Evolutionary conservation across 2,113 vertebrate genomes (phyloP), one percentile per base, ranked within the genome.

Genomic region (Caranx melampygus): DNA sequence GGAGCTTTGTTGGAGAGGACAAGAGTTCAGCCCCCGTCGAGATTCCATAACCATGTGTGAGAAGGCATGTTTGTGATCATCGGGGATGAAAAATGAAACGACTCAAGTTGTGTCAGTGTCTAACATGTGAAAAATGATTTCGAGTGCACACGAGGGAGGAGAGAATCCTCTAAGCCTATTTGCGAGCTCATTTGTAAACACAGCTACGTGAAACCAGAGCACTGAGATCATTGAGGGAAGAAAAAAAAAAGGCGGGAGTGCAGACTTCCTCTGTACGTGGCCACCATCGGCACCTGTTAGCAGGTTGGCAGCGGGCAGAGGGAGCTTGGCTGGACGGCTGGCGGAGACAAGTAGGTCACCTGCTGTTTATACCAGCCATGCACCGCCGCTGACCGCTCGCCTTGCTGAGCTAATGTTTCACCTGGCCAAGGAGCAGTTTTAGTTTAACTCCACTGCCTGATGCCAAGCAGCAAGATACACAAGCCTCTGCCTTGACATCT

Each of bases 31-130:
- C 84, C 88, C 91, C 87, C 83, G 57, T 67, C 69, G 75, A 94
- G 80, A 94, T 94, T 95, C 93, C 88, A 88, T 40, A 58, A 81
- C 71, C 87, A 90, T 88, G 87, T 85, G 87, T 89, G 73, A 82
- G 49, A 69, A 75, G 76, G 35, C 68, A 60, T n/a, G 67, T 88
- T 81, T 49, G 51, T 61, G 66, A 71, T 52, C 51, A 63, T 7
- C 6, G 61, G 8, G 20, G 40, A 18, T 26, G 14, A 61, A 45
- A 73, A 52, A 75, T 35, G 18, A 85, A 72, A 67, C 21, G n/a
- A 34, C 34, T 35, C 11, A 0, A 20, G 18, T 20, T 0, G 2
- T 68, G 69, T 71, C 45, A 40, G 21, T 57, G 68, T 10, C 26
- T 13, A 44, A 52, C 52, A 55, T 9, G 6, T 45, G 3, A 54